Conservation (phyloP, 2,888 invertebrate species). For the Quadroppia sp. region DNA sequence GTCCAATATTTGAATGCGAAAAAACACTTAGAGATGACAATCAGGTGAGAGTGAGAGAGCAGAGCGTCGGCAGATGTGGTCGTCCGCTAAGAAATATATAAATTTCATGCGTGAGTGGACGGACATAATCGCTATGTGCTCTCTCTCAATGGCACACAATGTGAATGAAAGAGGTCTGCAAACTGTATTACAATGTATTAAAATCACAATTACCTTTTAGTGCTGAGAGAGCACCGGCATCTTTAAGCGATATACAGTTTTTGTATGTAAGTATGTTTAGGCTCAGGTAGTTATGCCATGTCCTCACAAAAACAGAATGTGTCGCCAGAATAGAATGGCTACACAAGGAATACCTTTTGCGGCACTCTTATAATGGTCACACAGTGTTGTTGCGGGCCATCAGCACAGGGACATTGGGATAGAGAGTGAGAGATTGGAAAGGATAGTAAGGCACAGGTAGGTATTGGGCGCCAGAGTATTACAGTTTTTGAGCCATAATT, state of each 20-base stretch:
- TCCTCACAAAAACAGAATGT: too few relatives aligned
- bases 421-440: too few relatives aligned
- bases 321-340: background rate
- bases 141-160: too few relatives aligned
- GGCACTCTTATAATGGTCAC: background rate
- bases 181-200: conserved; percentile 21
- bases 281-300: too few relatives aligned
- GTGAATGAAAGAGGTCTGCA: background rate
- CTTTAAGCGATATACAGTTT: background rate
- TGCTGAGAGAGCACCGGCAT: background rate
- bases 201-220: background rate
- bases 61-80: background rate
- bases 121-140: background rate
- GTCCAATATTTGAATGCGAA: too few relatives aligned
- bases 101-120: conserved; percentile 6
- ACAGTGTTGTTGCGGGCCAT: background rate
- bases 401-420: background rate
- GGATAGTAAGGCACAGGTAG: background rate
- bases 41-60: conserved; percentile 7
- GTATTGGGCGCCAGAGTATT: background rate
- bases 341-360: too few relatives aligned
- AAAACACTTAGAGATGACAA: background rate
- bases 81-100: background rate
- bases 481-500: background rate
- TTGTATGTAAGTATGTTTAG: too few relatives aligned